Conservation (phyloP, 30 jellyfish, hydroid and myxozoan genomes). For the Nemopilema nomurai region DNA sequence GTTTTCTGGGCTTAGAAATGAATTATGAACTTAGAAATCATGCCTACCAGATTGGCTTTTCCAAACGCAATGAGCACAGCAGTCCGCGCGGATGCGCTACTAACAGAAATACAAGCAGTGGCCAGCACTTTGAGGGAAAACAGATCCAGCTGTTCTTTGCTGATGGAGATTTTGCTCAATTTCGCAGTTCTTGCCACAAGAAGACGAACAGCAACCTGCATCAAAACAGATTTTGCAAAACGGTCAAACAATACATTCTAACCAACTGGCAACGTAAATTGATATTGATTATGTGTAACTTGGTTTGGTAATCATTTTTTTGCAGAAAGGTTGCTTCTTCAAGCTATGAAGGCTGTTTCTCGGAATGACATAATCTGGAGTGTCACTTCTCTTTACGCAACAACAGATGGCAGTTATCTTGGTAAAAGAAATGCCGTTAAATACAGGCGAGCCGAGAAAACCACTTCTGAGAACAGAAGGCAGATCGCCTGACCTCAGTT, state of each 20-base stretch:
- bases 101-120: slow-evolving; percentile 81
- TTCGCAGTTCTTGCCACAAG: slow-evolving; percentile 62
- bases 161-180: slow-evolving; percentile 53
- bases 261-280: background rate
- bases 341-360: background rate
- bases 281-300: too few relatives aligned
- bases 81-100: slow-evolving; percentile 92
- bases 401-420: too few relatives aligned
- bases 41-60: slow-evolving; percentile 84
- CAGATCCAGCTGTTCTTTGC: slow-evolving; percentile 97
- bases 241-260: background rate
- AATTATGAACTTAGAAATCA: background rate
- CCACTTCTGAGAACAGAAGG: too few relatives aligned
- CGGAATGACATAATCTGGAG: too few relatives aligned
- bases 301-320: too few relatives aligned
- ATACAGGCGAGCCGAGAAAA: too few relatives aligned
- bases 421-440: too few relatives aligned
- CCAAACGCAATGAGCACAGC: slow-evolving; percentile 99
- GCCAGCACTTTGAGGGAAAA: slow-evolving; percentile 96
- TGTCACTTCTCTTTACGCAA: too few relatives aligned
- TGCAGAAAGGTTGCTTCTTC: background rate
- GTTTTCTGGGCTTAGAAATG: background rate
- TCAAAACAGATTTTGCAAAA: background rate
- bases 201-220: slow-evolving; percentile 97
- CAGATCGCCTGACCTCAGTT: too few relatives aligned